Evolutionary conservation across 2,113 vertebrate species (phyloP), one percentile per base, ranked within the genome.

Genomic region (Pungitius pungitius): DNA sequence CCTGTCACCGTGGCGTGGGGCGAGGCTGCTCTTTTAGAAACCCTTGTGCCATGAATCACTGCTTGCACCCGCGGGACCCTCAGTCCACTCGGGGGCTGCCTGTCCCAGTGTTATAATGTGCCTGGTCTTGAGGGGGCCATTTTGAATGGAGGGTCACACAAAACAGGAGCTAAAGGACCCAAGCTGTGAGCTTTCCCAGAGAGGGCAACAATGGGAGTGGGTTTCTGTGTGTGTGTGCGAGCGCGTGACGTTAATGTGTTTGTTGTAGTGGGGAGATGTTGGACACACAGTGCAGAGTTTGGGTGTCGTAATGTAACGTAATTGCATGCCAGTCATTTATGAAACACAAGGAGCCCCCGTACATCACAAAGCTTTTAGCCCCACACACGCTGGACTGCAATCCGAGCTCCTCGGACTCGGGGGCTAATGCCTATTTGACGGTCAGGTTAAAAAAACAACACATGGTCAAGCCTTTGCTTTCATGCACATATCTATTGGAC

Each of bases 21-120:
- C 49, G 73, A 89, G 67, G 90, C 89, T 91, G 88, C 89, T 90
- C 90, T 91, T 91, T 91, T 92, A 80, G 84, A 87, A 84, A 86
- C 86, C 87, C 86, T 87, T 87, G 82, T 87, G 78, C 85, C 84
- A 92, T 90, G 90, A 91, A 91, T 92, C 88, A 89, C 77, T 82
- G 82, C 87, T 87, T 6, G 67, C 87, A 88, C 90, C 84, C 87
- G 7, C 33, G 87, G 86, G 87, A 90, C 87, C 87, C 85, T 65
- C 81, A 75, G 86, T 89, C 87, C 85, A 85, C 83, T 90, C 69
- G 52, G 89, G 49, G 90, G 82, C 86, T 75, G 86, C 81, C 83
- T 73, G 90, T 78, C 80, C 27, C 9, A 56, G 83, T 66, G 49
- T 8, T 35, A 87, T 90, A 90, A 91, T 91, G 86, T 82, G 82